phyloP scores from a whole-genome alignment of 2,888 invertebrate genomes.

The Amaurobius ferox region DNA sequence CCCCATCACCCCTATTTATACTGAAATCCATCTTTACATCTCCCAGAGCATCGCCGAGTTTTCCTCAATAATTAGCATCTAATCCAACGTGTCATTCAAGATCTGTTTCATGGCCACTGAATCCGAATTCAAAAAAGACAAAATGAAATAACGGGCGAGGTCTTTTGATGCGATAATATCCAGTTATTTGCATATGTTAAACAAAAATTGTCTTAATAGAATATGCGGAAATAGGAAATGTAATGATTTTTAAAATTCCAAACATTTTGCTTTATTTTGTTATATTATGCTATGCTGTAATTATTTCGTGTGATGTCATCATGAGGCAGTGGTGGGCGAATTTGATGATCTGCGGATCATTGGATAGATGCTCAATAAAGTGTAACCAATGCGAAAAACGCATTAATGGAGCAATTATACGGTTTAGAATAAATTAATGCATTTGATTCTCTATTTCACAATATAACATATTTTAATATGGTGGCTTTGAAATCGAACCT shows the following conservation, averaged over 20 bases:
- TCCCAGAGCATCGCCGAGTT: background rate
- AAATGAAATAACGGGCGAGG: background rate
- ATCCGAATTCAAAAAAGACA: background rate
- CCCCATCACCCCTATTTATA: background rate
- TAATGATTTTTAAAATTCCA: background rate
- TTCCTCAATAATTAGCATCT: background rate
- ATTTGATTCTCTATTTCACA: too few species aligned
- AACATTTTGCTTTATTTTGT: too few species aligned
- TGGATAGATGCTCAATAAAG: too few species aligned
- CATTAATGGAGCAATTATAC: too few species aligned
- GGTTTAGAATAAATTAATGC: too few species aligned
- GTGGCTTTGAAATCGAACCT: too few species aligned
- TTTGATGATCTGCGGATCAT: too few species aligned
- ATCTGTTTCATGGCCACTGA: background rate
- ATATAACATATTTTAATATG: too few species aligned
- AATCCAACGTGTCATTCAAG: background rate
- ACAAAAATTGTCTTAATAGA: background rate
- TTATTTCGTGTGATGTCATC: too few species aligned
- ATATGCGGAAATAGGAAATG: background rate
- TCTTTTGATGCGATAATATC: background rate
- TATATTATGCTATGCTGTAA: too few species aligned
- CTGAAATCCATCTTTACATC: background rate
- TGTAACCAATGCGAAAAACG: too few species aligned
- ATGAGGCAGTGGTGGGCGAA: too few species aligned
- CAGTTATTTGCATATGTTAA: background rate